Evolutionary conservation across 2,888 invertebrate genomes (phyloP), one percentile per base, ranked within the genome.

Genomic region (Cephus runcator): DNA sequence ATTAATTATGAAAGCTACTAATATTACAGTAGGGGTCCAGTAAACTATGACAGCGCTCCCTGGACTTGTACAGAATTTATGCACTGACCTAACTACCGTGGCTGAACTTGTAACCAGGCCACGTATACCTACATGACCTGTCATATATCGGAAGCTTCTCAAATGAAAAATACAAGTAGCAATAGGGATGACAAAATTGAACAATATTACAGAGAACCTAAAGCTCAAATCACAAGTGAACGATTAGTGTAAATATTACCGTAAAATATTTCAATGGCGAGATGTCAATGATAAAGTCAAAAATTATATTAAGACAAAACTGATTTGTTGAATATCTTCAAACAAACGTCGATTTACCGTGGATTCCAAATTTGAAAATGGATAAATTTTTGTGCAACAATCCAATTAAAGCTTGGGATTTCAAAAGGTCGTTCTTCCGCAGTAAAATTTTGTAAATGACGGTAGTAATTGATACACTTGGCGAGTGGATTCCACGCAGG

Each of bases 31-130:
- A 80, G 75, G 81, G 82, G 82, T 82, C 82, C 83, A 80, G 81
- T 76, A 80, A 80, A 83, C 83, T 82, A 83, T 83, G 83, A 85
- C 86, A 85, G 87, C 85, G 85, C 85, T 86, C 87, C 86, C 87
- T 77, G 75, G 83, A 80, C 84, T 87, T 82, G 83, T 87, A 84
- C 82, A 84, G 79, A 85, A 87, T 85, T 84, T 83, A 86, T 86
- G 75, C 79, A 83, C 80, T 83, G 82, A 79, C 80, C 83, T 23
- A 56, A 56, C 56, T 23, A 23, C 56, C 2, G 56, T 23, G 56
- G 56, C 15, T 23, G 56, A 56, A 23, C 2, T 23, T 56, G 56
- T 56, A 15, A 56, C 23, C 9, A 56, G 56, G 9, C 23, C 56
- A 56, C 15, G 2, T 23, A 56, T 56, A 56, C 1, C 15, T 40